Percentiles rank a stretch among this genome's conserved stretches.
Evolutionary conservation across 2,113 vertebrate genomes (phyloP).

Genomic region (Rhadina sibilatrix): DNA sequence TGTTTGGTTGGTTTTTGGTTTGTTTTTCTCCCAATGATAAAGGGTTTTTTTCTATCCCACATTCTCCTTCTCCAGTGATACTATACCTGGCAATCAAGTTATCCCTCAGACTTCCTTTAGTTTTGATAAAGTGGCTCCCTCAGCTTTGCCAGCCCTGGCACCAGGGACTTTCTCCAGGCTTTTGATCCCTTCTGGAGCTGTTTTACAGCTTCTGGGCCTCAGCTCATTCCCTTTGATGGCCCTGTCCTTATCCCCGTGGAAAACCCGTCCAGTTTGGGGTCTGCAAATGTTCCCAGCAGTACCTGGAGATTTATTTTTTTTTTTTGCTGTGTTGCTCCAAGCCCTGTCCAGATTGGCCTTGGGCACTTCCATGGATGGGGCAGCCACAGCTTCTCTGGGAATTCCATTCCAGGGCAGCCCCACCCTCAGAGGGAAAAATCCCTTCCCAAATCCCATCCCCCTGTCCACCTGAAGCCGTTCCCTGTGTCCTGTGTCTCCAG

Average conservation of each 20-base stretch:
- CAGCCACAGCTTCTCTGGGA: background rate
- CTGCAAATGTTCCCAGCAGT: background rate
- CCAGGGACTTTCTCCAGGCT: background rate
- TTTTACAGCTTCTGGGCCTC: background rate
- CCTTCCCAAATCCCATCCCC: background rate
- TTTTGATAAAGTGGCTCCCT: background rate
- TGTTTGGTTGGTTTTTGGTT: no score
- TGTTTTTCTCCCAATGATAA: background rate
- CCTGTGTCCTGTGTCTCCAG: background rate
- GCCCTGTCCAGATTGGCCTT: background rate
- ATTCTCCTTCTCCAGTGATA: background rate
- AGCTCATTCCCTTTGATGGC: background rate
- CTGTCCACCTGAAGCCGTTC: background rate
- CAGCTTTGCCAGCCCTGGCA: background rate
- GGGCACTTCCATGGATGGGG: background rate
- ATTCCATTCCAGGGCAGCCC: background rate
- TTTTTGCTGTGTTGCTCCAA: background rate
- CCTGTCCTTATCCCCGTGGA: background rate
- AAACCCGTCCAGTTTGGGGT: background rate
- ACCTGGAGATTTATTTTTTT: background rate
- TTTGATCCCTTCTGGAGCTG: background rate
- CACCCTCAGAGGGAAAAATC: background rate
- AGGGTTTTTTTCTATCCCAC: background rate
- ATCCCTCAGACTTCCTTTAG: background rate
- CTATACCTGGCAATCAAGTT: background rate